Evolutionary conservation across 2,113 vertebrate genomes (phyloP), one percentile per base, ranked within the genome.

Genomic region (Myotis brandtii): DNA sequence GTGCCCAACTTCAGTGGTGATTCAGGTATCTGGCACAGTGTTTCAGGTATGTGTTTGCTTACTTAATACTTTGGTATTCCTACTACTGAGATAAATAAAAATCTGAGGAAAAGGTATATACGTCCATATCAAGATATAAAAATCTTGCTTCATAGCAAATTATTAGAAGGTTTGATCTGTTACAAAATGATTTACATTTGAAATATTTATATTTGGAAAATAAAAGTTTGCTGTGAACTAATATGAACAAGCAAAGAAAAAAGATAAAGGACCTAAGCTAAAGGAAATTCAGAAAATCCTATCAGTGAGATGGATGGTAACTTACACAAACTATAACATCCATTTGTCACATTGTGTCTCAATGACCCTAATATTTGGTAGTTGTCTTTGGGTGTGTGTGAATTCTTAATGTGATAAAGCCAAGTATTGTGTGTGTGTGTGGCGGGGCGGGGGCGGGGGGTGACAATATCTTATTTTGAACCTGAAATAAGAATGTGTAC

Each of bases 151-250:
- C 21, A 56, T 89, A 79, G 43, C 23, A 93, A 86, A 90, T 83
- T 75, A 70, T 84, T 79, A 81, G n/a, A 40, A 34, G 13, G 32
- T 66, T 75, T n/a, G 8, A 76, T 40, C n/a, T 80, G 27, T 37
- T 89, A n/a, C 46, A 87, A 73, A 70, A 79, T 79, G 48, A 83
- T 83, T 87, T 69, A 70, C 34, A 88, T 81, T 95, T 81, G 10
- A 46, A 52, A 77, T 5, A 77, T 37, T 86, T 94, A 84, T 80
- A 83, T 40, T 94, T 91, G 72, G 59, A 93, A 94, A 81, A 87
- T 3, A 72, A 81, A 86, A 77, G 6, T 85, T 94, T 96, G 8
- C 20, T 25, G 30, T 54, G 10, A 83, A n/a, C 7, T 48, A 82
- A 81, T 21, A 79, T 46, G 43, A 52, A 76, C 72, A 75, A 75